Evolutionary conservation across 2,113 vertebrate genomes (phyloP).

Genomic region (Xiphorhynchus elegans): DNA sequence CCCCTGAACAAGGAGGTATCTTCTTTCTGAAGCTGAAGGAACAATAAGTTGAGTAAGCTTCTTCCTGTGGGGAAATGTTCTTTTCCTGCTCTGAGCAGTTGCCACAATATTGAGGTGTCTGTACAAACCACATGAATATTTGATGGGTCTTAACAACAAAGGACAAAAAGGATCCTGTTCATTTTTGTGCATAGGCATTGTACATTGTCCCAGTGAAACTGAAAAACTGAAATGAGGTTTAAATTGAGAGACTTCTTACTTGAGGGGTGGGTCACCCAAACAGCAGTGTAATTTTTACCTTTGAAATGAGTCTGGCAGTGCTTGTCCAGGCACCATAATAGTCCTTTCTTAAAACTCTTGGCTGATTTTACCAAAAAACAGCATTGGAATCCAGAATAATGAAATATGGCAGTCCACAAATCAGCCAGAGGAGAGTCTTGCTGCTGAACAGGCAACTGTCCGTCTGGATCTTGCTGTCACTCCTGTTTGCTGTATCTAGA

Average conservation of each 20-base stretch:
- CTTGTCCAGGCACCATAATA: background rate
- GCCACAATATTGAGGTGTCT: background rate
- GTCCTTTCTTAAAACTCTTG: background rate
- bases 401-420: background rate
- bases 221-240: background rate
- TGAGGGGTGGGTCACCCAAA: background rate
- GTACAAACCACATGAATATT: background rate
- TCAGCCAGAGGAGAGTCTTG: background rate
- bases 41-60: background rate
- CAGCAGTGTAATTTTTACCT: background rate
- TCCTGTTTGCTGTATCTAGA: background rate
- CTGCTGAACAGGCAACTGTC: background rate
- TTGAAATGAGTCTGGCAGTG: background rate
- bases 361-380: background rate
- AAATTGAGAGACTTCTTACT: background rate
- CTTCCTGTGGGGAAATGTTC: background rate
- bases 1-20: background rate
- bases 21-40: background rate
- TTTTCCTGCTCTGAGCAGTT: background rate
- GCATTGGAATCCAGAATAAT: background rate
- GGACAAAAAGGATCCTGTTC: fast-evolving
- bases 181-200: background rate
- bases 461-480: background rate
- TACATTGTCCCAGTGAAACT: background rate
- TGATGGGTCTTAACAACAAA: background rate